Evolutionary conservation across 1,140 invertebrate species (phyloP), one percentile per base, ranked within the genome.

Genomic region (Sesamia nonagrioides): DNA sequence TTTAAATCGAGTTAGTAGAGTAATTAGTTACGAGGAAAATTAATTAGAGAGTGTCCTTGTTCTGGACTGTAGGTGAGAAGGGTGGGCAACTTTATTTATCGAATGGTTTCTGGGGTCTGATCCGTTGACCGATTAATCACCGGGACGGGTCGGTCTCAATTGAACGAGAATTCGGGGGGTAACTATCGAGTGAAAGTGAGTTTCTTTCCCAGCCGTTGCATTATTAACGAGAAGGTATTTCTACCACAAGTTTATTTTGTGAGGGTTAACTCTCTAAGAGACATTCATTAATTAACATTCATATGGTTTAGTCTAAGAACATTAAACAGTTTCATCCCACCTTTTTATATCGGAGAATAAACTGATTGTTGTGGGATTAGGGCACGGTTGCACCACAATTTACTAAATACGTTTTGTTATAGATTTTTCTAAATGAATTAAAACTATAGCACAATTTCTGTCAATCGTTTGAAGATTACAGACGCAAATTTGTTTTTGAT

Each of bases 71-170:
- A 63, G 60, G 60, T 63, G 35, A 17, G 35, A 11, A 63, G 37
- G 60, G 60, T 56, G 17, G 27, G 54, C 54, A 11, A 63, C 33
- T 40, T 40, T 63, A 63, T 63, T 63, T 40, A 63, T 42, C 17
- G 35, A 17, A 63, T 17, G 60, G 35, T 63, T 58, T 35, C 60
- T 17, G 17, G 35, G 60, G 60, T 40, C 33, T 40, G 35, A 17
- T 40, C 35, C 35, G 60, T 42, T 40, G 37, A 17, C n/a, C 60
- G 40, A 63, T 63, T 63, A 63, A 63, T 63, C 60, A 40, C 60
- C 17, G 7, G 35, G 8, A 15, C 1, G 4, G 8, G 37, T 61
- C 9, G 60, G 60, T 18, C 37, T 40, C 60, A 63, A 63, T 63
- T 63, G 35, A 63, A 17, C 17, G 54, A 18, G n/a, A 63, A 63